Evolutionary conservation across 2,113 vertebrate species (phyloP).

Genomic region (Lophochroa leadbeateri): DNA sequence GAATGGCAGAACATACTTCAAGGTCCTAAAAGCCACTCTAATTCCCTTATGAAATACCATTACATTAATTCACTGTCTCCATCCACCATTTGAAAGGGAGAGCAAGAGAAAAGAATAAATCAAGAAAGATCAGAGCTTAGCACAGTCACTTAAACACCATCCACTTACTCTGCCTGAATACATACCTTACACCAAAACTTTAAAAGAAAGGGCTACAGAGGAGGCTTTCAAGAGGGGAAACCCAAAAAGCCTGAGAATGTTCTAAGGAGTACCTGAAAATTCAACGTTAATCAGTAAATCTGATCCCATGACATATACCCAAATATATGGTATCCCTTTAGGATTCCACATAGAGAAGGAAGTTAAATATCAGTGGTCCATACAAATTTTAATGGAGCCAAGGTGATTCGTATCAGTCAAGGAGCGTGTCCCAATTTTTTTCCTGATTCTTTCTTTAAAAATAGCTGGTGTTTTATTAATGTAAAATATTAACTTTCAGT

Average conservation of each 20-base stretch:
- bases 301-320: not conserved
- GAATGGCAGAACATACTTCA: not conserved
- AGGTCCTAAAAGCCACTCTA: not conserved
- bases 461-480: constrained; percentile 5
- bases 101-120: not conserved
- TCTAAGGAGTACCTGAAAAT: not conserved
- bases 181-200: not conserved
- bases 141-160: not conserved
- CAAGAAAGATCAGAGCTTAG: not conserved
- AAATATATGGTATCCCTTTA: not conserved
- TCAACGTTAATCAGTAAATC: not conserved
- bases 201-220: not conserved
- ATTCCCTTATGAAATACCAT: not conserved
- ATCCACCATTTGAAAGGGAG: not conserved
- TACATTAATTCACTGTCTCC: not conserved
- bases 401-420: not conserved
- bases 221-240: not conserved
- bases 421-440: not conserved
- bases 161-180: not conserved
- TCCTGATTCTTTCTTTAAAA: constrained; percentile 19
- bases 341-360: not conserved
- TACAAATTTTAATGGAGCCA: not conserved
- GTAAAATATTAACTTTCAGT: constrained; percentile 57
- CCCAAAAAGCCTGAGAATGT: not conserved
- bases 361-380: not conserved